phyloP scores from a whole-genome alignment of 2,797 vertebrate species.

The Neomorphus geoffroyi region DNA sequence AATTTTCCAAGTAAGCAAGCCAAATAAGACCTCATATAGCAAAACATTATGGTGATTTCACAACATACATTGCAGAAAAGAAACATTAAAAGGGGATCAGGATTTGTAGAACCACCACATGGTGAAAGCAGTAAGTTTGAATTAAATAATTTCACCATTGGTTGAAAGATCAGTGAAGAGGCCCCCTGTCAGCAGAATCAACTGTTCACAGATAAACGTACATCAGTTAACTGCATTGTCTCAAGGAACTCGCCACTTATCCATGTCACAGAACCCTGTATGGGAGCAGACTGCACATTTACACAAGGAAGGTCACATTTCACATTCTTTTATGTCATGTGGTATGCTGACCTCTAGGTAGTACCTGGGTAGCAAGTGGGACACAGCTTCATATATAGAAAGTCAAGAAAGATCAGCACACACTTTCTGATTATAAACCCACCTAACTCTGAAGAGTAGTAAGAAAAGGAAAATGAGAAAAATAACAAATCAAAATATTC shows the following conservation, averaged over 20 bases:
- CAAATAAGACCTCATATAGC: background rate
- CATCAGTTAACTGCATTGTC: background rate
- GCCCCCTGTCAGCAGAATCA: background rate
- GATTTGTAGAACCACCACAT: background rate
- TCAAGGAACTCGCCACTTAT: background rate
- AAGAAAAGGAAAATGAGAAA: background rate
- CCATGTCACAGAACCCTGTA: rapidly evolving
- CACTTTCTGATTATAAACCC: background rate
- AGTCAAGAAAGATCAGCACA: background rate
- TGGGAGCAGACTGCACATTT: background rate
- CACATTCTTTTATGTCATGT: background rate
- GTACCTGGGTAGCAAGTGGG: background rate
- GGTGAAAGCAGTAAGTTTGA: background rate
- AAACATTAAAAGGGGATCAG: background rate
- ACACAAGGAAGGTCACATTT: background rate
- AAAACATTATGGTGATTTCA: background rate
- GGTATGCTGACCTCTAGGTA: background rate
- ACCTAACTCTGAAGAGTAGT: background rate
- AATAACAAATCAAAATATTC: background rate
- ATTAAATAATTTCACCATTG: background rate
- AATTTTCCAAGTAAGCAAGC: background rate
- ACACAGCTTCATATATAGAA: background rate
- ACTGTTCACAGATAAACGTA: background rate
- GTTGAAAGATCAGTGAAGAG: background rate
- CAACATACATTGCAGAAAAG: background rate